Conservation (phyloP, 92 coral and sea anemone species). For the Actinostola sp. region DNA sequence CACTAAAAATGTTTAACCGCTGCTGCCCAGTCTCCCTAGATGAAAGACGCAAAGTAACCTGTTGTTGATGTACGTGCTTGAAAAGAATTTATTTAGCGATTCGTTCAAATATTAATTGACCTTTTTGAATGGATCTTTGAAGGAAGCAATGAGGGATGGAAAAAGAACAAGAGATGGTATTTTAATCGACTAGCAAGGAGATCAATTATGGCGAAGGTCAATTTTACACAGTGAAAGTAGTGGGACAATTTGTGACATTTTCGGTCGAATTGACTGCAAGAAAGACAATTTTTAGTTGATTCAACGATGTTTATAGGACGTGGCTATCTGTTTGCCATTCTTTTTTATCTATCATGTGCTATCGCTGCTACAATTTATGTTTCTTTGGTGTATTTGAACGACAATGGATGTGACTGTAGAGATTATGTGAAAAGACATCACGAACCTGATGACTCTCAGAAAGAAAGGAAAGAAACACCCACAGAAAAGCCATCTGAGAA, state of each 20-base stretch:
- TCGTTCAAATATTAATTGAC: conserved; percentile 31
- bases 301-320: neutral
- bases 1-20: neutral
- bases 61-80: neutral
- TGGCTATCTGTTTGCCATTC: conserved; percentile 31
- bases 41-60: conserved; percentile 4
- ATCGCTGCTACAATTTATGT: conserved; percentile 75
- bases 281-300: neutral
- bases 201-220: neutral
- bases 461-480: neutral
- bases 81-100: conserved; percentile 15
- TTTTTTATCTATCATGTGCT: conserved; percentile 73
- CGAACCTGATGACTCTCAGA: neutral
- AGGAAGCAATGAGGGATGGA: conserved; percentile 15
- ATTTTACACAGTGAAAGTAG: neutral
- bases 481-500: neutral
- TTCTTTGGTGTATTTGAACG: conserved; percentile 73
- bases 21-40: conserved; percentile 10
- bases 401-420: conserved; percentile 60
- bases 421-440: conserved; percentile 33
- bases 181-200: neutral
- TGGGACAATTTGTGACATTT: too few relatives aligned
- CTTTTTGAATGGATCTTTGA: conserved; percentile 26
- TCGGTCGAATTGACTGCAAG: too few relatives aligned
- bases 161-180: neutral